Evolutionary conservation across 2,888 invertebrate species (phyloP).

Genomic region (Erannis defoliaria): DNA sequence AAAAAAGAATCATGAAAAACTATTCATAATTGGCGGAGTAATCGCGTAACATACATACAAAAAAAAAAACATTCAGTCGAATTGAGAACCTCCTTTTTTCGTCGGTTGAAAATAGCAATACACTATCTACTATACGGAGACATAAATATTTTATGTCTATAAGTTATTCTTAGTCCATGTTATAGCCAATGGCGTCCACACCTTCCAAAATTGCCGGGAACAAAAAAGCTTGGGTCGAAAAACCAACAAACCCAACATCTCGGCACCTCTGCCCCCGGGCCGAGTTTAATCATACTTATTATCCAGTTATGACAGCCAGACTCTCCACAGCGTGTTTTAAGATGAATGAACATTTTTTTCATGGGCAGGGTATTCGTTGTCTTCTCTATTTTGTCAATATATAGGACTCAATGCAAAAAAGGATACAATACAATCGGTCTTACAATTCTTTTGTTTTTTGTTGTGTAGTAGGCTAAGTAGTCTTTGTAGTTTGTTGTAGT

Average conservation of each 20-base stretch:
- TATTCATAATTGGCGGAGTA: no score
- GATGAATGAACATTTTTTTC: slow-evolving; percentile 37
- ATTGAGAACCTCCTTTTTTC: no score
- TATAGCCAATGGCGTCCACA: slow-evolving; percentile 54
- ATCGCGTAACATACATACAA: no score
- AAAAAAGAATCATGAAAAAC: no score
- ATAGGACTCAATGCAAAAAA: no score
- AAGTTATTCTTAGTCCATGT: slow-evolving; percentile 50
- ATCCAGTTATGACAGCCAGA: slow-evolving; percentile 79
- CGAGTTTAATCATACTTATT: slow-evolving; percentile 81
- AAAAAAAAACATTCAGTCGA: no score
- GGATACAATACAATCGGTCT: no score
- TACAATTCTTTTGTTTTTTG: no score
- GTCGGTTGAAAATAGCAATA: no score
- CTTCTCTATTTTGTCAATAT: background rate
- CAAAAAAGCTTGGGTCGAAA: slow-evolving; percentile 67
- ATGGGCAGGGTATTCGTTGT: background rate
- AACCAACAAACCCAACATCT: slow-evolving; percentile 79
- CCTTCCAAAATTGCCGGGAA: slow-evolving; percentile 63
- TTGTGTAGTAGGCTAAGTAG: no score
- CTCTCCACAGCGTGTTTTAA: slow-evolving; percentile 67
- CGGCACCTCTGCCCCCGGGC: slow-evolving; percentile 77
- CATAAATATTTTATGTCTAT: background rate
- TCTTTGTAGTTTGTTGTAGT: no score
- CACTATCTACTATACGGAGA: no score